Percentiles rank a stretch among this genome's conserved stretches.
Conservation (phyloP, 2,888 invertebrate genomes). For the Limnephilus auricula region DNA sequence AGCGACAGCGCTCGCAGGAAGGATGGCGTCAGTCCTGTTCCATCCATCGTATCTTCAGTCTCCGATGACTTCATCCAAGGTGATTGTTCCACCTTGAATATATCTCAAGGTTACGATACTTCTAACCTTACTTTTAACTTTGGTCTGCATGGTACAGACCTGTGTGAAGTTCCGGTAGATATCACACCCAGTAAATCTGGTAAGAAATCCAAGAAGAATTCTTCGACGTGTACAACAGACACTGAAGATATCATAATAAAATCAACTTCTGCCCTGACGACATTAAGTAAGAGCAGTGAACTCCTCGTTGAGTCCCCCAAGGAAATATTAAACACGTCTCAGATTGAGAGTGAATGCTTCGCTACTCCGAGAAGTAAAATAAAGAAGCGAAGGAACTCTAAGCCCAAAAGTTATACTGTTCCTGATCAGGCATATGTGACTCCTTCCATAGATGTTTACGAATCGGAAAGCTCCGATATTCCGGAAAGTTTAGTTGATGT, state of each 20-base stretch:
- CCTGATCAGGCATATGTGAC: constrained; percentile 72
- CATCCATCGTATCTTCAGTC: constrained; percentile 75
- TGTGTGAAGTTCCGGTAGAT: constrained; percentile 69
- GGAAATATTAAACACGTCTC: constrained; percentile 13
- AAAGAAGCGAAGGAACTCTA: constrained; percentile 69
- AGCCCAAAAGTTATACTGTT: constrained; percentile 73
- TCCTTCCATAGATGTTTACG: constrained; percentile 77
- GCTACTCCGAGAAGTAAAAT: constrained; percentile 76
- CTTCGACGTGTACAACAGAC: constrained; percentile 9
- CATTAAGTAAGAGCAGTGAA: constrained; percentile 13
- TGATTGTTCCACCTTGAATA: constrained; percentile 76
- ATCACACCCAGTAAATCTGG: constrained; percentile 27
- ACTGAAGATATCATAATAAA: constrained; percentile 67
- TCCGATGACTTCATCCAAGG: constrained; percentile 77
- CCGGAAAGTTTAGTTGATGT: constrained; percentile 71
- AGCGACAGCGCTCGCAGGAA: not conserved
- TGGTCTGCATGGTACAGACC: constrained; percentile 75
- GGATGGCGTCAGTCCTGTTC: constrained; percentile 72
- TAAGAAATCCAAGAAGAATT: constrained; percentile 68
- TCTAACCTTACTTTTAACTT: constrained; percentile 71
- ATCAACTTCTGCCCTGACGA: constrained; percentile 19
- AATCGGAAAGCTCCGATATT: constrained; percentile 78
- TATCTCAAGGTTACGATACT: constrained; percentile 70
- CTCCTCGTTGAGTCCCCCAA: not conserved
- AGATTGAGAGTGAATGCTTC: constrained; percentile 71